Evolutionary conservation across 2,797 vertebrate genomes (phyloP).

Genomic region (Myotis findleyi): DNA sequence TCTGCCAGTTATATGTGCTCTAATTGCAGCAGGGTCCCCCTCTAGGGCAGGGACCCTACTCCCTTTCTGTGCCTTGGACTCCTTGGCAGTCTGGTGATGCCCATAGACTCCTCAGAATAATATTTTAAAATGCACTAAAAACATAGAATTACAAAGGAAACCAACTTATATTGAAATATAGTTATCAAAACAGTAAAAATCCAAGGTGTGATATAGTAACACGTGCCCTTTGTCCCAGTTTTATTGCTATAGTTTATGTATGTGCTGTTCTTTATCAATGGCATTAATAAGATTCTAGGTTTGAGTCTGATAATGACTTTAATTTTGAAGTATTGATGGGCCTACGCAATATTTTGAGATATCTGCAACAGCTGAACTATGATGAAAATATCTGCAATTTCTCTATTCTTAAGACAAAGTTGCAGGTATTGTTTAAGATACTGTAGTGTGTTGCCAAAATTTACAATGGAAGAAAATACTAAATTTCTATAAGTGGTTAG

Average conservation of each 20-base stretch:
- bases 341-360: constrained; percentile 3
- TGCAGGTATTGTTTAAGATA: background rate
- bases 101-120: background rate
- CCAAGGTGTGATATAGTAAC: background rate
- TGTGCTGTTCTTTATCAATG: background rate
- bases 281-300: background rate
- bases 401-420: background rate
- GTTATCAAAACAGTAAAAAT: constrained; percentile 20
- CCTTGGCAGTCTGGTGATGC: background rate
- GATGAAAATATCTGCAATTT: background rate
- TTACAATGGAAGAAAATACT: constrained; percentile 20
- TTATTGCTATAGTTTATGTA: background rate
- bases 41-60: background rate
- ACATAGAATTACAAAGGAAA: constrained; percentile 24
- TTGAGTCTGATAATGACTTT: background rate
- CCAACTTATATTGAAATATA: background rate
- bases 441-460: background rate
- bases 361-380: background rate
- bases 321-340: constrained; percentile 28
- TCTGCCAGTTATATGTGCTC: background rate
- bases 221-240: background rate
- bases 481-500: background rate
- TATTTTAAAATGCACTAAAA: constrained; percentile 13
- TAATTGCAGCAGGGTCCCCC: background rate
- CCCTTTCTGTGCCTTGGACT: background rate